A percentile compares a stretch with the other conserved stretches of the same genome.
Conservation (phyloP, 2,888 invertebrate genomes). For the Disparrhopalites patrizii region DNA sequence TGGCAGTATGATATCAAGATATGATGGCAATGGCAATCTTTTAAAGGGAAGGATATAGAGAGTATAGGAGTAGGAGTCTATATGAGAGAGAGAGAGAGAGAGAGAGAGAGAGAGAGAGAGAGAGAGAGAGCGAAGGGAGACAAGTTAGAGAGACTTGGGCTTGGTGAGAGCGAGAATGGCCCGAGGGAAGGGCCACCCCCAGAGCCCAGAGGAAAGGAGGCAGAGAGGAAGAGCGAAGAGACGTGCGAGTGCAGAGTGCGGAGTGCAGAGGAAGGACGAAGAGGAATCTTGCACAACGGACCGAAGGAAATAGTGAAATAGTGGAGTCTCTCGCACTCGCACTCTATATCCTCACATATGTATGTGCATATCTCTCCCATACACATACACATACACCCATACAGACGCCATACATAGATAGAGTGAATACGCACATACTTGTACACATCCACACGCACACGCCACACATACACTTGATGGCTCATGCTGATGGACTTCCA, state of each 20-base stretch:
- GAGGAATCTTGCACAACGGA: no score
- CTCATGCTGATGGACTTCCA: neutral
- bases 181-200: neutral
- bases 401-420: no score
- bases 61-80: neutral
- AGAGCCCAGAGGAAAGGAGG: neutral
- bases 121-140: neutral
- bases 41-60: conserved; percentile 1
- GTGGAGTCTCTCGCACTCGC: no score
- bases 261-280: no score
- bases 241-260: no score
- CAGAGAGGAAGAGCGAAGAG: no score
- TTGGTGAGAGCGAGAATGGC: neutral
- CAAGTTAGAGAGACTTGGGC: neutral
- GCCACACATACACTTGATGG: neutral
- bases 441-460: neutral
- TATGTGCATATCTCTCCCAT: neutral
- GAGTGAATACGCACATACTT: no score
- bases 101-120: neutral
- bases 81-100: neutral
- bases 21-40: neutral
- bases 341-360: no score
- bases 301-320: no score
- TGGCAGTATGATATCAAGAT: neutral
- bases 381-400: no score